Evolutionary conservation across 2,113 vertebrate species (phyloP).

Genomic region (Limnothrissa miodon): DNA sequence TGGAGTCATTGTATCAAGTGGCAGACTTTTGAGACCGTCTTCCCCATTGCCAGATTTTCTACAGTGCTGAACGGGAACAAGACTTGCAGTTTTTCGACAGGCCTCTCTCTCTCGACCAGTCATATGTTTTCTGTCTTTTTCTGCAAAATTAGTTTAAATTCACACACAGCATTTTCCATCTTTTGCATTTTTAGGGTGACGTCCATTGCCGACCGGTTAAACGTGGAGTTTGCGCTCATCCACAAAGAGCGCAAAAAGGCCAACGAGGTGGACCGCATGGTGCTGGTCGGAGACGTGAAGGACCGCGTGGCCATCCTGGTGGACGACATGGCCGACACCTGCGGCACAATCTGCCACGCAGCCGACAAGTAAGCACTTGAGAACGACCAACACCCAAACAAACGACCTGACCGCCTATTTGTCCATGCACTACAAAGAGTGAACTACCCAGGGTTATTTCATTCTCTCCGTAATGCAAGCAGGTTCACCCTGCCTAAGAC

Average conservation of each 20-base stretch:
- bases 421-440: neutral
- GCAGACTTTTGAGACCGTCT: neutral
- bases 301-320: constrained; percentile 91
- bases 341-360: constrained; percentile 91
- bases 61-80: neutral
- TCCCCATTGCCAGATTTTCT: neutral
- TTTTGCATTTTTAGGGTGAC: constrained; percentile 75
- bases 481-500: neutral
- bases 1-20: neutral
- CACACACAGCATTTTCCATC: neutral
- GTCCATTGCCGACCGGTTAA: constrained; percentile 90
- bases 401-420: too few relatives aligned
- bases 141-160: neutral
- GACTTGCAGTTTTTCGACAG: neutral
- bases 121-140: neutral
- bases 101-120: neutral
- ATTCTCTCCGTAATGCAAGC: too few relatives aligned
- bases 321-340: constrained; percentile 95
- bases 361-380: constrained; percentile 83
- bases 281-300: constrained; percentile 91
- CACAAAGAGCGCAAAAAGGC: constrained; percentile 96
- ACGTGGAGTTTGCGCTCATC: constrained; percentile 94
- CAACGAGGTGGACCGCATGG: constrained; percentile 95
- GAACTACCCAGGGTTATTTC: neutral
- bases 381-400: neutral